Conservation (phyloP, 2,888 invertebrate genomes). For the Nezara viridula region DNA sequence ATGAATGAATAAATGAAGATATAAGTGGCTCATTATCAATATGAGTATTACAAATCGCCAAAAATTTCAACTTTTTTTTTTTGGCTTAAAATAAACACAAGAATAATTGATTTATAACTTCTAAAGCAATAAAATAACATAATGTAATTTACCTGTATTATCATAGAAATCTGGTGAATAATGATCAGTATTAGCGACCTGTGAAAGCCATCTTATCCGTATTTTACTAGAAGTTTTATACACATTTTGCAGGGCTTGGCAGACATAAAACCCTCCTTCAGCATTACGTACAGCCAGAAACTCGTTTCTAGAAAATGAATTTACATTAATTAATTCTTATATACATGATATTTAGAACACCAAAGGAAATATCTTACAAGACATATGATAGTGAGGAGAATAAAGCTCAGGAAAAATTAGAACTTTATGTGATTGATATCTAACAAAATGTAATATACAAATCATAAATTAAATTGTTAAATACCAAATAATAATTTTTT, state of each 20-base stretch:
- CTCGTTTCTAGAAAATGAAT: conserved; percentile 77
- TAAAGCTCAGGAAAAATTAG: conserved; percentile 62
- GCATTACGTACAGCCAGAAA: conserved; percentile 92
- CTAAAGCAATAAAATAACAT: neutral
- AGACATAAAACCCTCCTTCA: conserved; percentile 89
- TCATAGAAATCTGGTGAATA: conserved; percentile 94
- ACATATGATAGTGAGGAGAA: neutral
- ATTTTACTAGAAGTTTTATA: conserved; percentile 88
- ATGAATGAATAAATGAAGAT: neutral
- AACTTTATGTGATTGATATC: conserved; percentile 63
- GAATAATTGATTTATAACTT: neutral
- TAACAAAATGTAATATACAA: too few relatives aligned
- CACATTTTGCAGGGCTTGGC: conserved; percentile 91
- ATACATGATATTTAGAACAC: neutral
- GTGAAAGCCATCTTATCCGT: conserved; percentile 91
- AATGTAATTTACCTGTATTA: conserved; percentile 76
- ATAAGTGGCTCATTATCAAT: neutral
- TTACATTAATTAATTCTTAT: neutral
- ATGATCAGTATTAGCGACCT: conserved; percentile 75
- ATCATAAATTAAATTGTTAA: too few relatives aligned
- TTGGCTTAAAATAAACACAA: neutral
- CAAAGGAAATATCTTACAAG: neutral
- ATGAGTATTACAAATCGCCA: neutral
- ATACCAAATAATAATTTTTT: too few relatives aligned
- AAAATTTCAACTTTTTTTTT: neutral